Conservation (phyloP, 2,888 invertebrate genomes). For the Pachliopta kotzebuea region DNA sequence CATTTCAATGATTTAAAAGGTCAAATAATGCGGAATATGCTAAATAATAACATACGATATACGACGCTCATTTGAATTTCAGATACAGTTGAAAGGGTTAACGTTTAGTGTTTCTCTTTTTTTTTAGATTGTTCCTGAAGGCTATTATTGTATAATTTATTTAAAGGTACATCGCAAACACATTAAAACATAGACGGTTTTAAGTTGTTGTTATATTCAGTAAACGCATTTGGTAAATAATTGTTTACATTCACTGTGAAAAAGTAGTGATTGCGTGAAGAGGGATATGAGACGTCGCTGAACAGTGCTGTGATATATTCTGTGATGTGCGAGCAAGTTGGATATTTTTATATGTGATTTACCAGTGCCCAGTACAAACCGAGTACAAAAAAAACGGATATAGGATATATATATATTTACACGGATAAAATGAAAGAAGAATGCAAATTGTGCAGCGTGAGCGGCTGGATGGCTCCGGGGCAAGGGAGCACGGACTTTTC, state of each 20-base stretch:
- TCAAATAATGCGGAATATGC: slow-evolving; percentile 36
- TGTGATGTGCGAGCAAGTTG: slow-evolving; percentile 75
- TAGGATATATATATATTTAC: slow-evolving; percentile 28
- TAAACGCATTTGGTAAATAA: slow-evolving; percentile 8
- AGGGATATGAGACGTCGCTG: slow-evolving; percentile 52
- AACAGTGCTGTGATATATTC: slow-evolving; percentile 76
- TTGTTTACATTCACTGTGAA: slow-evolving; percentile 21
- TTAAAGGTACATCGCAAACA: slow-evolving; percentile 5
- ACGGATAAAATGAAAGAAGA: slow-evolving; percentile 69
- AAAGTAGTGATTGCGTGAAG: slow-evolving; percentile 31
- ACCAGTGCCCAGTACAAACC: slow-evolving; percentile 79
- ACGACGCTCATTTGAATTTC: slow-evolving; percentile 19
- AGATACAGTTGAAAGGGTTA: slow-evolving; percentile 18
- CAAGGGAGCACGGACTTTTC: slow-evolving; percentile 71
- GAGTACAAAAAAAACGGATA: slow-evolving; percentile 79
- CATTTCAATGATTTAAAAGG: slow-evolving; percentile 53
- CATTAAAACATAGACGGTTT: slow-evolving; percentile 8
- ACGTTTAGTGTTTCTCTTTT: slow-evolving; percentile 5
- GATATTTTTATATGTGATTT: slow-evolving; percentile 81
- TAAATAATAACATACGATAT: slow-evolving; percentile 7
- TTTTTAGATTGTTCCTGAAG: slow-evolving; percentile 20
- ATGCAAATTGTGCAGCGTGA: slow-evolving; percentile 74
- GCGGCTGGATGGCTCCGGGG: slow-evolving; percentile 65
- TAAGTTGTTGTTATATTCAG: slow-evolving; percentile 8
- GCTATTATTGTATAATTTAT: slow-evolving; percentile 15